Percentiles rank a stretch among this genome's conserved stretches.
Conservation (phyloP, 2,888 invertebrate genomes). For the Urechis unicinctus region DNA sequence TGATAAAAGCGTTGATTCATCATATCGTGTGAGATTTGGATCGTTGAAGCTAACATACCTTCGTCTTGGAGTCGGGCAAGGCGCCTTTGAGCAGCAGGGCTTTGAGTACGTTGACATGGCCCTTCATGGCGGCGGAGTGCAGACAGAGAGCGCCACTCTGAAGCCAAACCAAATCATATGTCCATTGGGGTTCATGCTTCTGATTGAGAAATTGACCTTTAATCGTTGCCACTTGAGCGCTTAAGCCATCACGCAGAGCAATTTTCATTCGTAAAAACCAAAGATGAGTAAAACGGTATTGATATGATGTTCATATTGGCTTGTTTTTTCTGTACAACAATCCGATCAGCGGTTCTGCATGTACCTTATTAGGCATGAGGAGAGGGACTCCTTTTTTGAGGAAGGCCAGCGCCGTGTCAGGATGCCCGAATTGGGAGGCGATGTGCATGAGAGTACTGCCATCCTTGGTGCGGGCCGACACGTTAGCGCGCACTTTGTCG, state of each 20-base stretch:
- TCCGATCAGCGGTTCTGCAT: not conserved
- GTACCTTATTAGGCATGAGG: constrained; percentile 94
- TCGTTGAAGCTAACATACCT: constrained; percentile 58
- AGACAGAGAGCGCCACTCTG: constrained; percentile 92
- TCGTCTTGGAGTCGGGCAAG: constrained; percentile 89
- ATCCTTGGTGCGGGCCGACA: constrained; percentile 92
- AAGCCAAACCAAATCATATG: no score
- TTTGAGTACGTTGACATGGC: constrained; percentile 94
- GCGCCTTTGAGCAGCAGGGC: constrained; percentile 93
- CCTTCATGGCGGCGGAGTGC: constrained; percentile 94
- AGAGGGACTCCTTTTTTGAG: constrained; percentile 97
- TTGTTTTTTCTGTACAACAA: no score
- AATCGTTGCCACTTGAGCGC: not conserved
- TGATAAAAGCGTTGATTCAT: not conserved
- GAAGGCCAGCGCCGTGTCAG: constrained; percentile 96
- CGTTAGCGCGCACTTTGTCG: constrained; percentile 96
- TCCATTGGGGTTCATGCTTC: not conserved
- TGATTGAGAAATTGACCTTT: not conserved
- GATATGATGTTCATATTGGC: no score
- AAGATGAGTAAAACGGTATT: no score
- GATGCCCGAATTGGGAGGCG: constrained; percentile 92
- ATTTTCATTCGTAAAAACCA: no score
- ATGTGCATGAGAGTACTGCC: constrained; percentile 98
- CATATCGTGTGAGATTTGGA: not conserved
- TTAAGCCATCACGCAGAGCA: no score